Conservation (phyloP, 2,888 invertebrate species). For the Lydus trimaculatus region DNA sequence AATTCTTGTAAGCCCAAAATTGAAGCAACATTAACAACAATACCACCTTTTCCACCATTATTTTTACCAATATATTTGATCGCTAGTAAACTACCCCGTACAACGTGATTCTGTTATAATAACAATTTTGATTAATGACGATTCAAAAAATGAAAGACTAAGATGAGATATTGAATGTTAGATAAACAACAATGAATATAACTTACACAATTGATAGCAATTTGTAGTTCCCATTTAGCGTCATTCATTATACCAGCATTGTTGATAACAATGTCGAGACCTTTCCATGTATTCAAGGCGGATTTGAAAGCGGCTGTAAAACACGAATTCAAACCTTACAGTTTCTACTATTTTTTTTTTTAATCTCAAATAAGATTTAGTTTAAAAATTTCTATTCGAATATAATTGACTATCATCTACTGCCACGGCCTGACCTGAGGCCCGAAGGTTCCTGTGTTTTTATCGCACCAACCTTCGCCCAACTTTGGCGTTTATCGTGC, state of each 20-base stretch:
- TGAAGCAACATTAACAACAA: conserved; percentile 73
- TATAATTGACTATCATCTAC: too few species aligned
- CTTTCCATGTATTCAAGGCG: conserved; percentile 53
- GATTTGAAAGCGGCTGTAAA: conserved; percentile 59
- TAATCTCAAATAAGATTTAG: too few species aligned
- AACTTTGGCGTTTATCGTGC: too few species aligned
- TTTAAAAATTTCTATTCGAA: too few species aligned
- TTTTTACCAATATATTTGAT: conserved; percentile 68
- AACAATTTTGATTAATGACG: not conserved
- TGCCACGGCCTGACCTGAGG: too few species aligned
- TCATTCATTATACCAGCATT: conserved; percentile 84
- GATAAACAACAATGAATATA: too few species aligned
- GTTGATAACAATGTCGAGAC: conserved; percentile 68
- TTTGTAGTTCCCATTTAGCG: conserved; percentile 76
- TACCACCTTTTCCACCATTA: conserved; percentile 68
- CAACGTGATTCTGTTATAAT: conserved; percentile 42
- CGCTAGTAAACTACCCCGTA: conserved; percentile 64
- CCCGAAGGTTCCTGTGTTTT: too few species aligned
- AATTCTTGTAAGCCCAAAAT: conserved; percentile 66
- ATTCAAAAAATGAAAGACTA: too few species aligned
- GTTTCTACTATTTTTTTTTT: too few species aligned
- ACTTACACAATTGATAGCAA: conserved; percentile 63
- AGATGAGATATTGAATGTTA: too few species aligned
- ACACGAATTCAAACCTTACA: too few species aligned
- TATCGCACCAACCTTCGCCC: too few species aligned